Evolutionary conservation across 1,140 invertebrate species (phyloP), one percentile per base, ranked within the genome.

Genomic region (Trichonephila clavipes): DNA sequence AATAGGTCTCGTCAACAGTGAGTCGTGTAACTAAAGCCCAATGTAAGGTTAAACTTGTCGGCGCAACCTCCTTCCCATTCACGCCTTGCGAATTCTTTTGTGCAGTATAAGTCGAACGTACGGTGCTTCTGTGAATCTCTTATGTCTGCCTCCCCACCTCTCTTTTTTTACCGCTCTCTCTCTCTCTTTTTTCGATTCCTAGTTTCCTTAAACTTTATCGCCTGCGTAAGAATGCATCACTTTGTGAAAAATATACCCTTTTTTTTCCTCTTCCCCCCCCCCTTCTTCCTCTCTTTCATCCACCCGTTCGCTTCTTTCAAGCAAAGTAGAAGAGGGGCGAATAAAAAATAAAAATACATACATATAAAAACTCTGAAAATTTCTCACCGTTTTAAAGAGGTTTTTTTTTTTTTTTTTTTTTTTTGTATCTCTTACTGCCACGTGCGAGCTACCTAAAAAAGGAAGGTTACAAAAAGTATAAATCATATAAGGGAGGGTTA

Each of bases 1-100:
- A 88, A 40, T 10, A n/a, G 34, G 64, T 83, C 59, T 66, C 77
- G 34, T 28, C 82, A 86, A 58, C 61, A 81, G 82, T 69, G 10
- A 44, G 16, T 61, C 34, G 88, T 90, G 62, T 94, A 94, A 94
- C 93, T 94, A 94, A 94, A 94, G 86, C 94, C 90, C 66, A 94
- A 77, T 92, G 90, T 92, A 83, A 88, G 94, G 92, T 93, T 93
- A 93, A 93, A 77, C 92, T 93, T 92, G 90, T 61, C 59, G 24
- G 69, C 51, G 64, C 82, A 92, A 92, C 90, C 90, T 87, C 61
- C 28, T 44, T 85, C 61, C 81, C 77, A 69, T 92, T 92, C 62
- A 92, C 66, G 91, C 83, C 69, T 72, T 62, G 19, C 81, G 83
- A 61, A 81, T 24, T 88, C 92, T 66, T 77, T 93, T 93, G 85